phyloP scores from a whole-genome alignment of 1,140 invertebrate species.

The Ceratina calcarata region DNA sequence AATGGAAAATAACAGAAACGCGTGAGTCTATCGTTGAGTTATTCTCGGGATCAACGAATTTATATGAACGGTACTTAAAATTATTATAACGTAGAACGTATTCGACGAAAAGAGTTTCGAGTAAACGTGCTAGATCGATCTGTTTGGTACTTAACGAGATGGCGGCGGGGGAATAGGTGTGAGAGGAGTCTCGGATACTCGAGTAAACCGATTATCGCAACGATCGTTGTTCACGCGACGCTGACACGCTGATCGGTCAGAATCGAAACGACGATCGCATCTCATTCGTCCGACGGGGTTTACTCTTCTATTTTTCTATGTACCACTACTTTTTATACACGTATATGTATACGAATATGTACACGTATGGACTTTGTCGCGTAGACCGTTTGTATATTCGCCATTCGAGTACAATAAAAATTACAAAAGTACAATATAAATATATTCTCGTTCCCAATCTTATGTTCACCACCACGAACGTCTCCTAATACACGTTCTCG shows the following conservation, averaged over 20 bases:
- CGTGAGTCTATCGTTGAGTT: background rate
- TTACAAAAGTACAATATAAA: too few relatives aligned
- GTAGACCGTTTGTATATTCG: too few relatives aligned
- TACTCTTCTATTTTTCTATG: slow-evolving; percentile 34
- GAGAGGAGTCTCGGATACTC: slow-evolving; percentile 1
- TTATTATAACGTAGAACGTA: background rate
- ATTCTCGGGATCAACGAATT: background rate
- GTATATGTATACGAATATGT: too few relatives aligned
- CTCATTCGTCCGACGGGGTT: background rate
- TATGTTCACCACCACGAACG: too few relatives aligned
- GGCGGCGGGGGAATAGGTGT: too few relatives aligned
- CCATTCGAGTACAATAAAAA: too few relatives aligned
- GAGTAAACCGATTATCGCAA: slow-evolving; percentile 7
- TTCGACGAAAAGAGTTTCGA: background rate
- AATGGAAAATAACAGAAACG: too few relatives aligned
- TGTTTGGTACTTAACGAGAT: too few relatives aligned
- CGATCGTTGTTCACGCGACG: slow-evolving; percentile 17
- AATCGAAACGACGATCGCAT: background rate
- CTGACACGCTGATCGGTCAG: background rate
- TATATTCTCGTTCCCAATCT: too few relatives aligned
- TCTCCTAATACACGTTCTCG: too few relatives aligned
- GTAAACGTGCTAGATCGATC: background rate
- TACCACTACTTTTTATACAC: slow-evolving; percentile 35
- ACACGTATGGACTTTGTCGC: background rate
- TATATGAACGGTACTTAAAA: background rate